Evolutionary conservation across 2,797 vertebrate genomes (phyloP).

Genomic region (Linurgus olivaceus): DNA sequence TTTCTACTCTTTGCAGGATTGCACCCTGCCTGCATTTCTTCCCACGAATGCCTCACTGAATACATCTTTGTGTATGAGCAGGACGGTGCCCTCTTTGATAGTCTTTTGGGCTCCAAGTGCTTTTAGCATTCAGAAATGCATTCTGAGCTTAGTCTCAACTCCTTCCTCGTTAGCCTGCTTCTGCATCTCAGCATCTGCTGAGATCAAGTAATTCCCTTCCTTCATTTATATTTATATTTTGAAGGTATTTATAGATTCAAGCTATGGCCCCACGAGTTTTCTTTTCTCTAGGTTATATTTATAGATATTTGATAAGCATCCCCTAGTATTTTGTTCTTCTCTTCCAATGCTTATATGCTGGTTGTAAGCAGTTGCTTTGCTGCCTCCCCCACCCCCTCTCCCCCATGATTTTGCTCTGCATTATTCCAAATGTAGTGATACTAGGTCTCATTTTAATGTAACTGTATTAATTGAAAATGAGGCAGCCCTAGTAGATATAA

Average conservation of each 20-base stretch:
- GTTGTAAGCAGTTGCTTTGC: neutral
- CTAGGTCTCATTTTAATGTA: neutral
- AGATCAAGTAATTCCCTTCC: neutral
- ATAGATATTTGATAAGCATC: neutral
- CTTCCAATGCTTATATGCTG: neutral
- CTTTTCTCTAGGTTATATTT: conserved; percentile 3
- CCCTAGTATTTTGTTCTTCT: neutral
- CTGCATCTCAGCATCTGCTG: neutral
- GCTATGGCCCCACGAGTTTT: neutral
- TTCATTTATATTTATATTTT: conserved; percentile 39
- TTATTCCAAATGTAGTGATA: neutral
- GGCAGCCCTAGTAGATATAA: neutral
- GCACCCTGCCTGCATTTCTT: neutral
- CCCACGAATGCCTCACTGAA: neutral
- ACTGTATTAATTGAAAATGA: neutral
- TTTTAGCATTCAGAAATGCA: neutral
- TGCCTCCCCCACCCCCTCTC: accelerated
- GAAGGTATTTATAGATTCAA: conserved; percentile 10
- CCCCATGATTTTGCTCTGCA: neutral
- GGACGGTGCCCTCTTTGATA: neutral
- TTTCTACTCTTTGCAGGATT: neutral
- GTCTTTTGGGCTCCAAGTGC: neutral
- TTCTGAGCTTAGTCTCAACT: neutral
- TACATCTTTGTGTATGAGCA: neutral
- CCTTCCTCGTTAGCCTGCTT: neutral